Conservation (phyloP, 2,113 vertebrate genomes). For the Sapayoa aenigma region DNA sequence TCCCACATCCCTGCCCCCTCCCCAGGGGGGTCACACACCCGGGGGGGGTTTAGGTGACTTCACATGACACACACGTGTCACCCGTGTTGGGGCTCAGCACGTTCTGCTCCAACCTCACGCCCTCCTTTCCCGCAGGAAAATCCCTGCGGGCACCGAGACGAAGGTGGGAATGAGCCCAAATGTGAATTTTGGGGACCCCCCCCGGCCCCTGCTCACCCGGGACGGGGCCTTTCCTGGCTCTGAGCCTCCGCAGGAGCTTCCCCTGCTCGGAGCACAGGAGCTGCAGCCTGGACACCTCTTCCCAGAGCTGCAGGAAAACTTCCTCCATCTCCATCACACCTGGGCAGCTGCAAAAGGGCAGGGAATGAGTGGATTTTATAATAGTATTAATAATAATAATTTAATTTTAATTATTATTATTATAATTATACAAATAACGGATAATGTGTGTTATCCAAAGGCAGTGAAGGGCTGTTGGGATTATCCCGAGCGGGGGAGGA, state of each 20-base stretch:
- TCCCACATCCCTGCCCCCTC: background rate
- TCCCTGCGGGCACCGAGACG: fast-evolving
- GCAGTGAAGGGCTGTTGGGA: background rate
- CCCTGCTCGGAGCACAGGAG: conserved; percentile 79
- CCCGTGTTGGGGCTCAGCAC: background rate
- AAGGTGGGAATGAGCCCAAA: background rate
- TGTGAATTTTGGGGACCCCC: fast-evolving
- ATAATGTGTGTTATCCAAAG: fast-evolving
- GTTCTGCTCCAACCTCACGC: fast-evolving
- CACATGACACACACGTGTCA: too few relatives aligned
- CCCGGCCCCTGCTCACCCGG: background rate
- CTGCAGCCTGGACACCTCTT: conserved; percentile 74
- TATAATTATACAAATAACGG: fast-evolving
- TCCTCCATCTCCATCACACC: conserved; percentile 68
- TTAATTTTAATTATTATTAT: too few relatives aligned
- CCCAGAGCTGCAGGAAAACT: conserved; percentile 72
- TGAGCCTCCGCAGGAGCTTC: conserved; percentile 75
- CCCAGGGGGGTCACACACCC: too few relatives aligned
- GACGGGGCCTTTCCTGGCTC: background rate
- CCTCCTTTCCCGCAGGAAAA: background rate
- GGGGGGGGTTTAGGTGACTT: too few relatives aligned
- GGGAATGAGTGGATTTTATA: fast-evolving
- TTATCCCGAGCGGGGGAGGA: background rate
- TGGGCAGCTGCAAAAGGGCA: background rate
- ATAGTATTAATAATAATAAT: too few relatives aligned